Evolutionary conservation across 1,140 invertebrate species (phyloP).

Genomic region (Acromyrmex heyeri): DNA sequence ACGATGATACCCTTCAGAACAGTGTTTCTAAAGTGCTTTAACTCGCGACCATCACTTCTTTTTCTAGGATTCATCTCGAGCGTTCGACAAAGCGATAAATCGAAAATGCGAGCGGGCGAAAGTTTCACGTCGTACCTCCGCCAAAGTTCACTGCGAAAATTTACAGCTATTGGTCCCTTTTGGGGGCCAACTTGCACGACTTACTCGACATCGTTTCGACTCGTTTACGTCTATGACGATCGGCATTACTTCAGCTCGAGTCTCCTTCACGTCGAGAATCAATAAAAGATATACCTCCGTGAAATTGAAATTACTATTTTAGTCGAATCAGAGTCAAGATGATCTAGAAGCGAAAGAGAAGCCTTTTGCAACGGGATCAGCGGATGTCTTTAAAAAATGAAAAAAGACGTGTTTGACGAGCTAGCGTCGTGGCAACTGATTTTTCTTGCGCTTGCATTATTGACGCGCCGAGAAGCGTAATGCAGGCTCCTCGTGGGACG

Average conservation of each 20-base stretch:
- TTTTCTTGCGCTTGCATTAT: constrained; percentile 30
- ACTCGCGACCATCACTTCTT: constrained; percentile 19
- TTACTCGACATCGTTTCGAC: constrained; percentile 13
- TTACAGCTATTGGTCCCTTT: not conserved
- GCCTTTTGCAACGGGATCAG: not conserved
- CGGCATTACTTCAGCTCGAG: not conserved
- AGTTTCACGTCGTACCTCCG: constrained; percentile 17
- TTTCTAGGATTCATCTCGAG: constrained; percentile 64
- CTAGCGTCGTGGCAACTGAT: constrained; percentile 1
- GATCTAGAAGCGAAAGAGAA: not conserved
- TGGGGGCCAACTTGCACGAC: constrained; percentile 16
- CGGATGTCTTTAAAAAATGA: not conserved
- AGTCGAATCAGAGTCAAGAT: not conserved
- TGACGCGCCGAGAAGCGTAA: not conserved
- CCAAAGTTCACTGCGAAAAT: constrained; percentile 24
- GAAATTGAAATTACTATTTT: constrained; percentile 34
- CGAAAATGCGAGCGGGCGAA: constrained; percentile 50
- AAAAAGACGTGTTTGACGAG: not conserved
- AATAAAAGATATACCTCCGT: not conserved
- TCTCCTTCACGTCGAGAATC: not conserved
- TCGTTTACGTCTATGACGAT: constrained; percentile 32
- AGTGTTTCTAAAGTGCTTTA: constrained; percentile 30
- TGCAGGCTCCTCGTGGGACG: not conserved
- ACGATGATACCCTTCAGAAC: constrained; percentile 7
- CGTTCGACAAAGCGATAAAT: constrained; percentile 62